These are phyloP conservation scores for Tipula unca DNA, from an alignment of 2,888 invertebrate species.

Conservation along the genomic window DNA sequence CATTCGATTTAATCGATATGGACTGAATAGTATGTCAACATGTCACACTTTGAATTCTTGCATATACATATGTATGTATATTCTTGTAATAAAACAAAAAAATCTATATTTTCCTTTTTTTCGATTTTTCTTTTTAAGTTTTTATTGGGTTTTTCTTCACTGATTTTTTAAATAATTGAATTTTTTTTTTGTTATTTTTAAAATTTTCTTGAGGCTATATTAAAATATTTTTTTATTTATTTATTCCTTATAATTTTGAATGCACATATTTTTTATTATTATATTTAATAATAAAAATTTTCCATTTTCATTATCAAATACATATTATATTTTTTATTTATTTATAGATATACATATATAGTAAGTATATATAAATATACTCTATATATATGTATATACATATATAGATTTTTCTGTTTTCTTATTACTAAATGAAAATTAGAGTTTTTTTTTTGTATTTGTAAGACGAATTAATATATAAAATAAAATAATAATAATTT, in stretches of 20 bases:
- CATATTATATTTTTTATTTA: too few relatives aligned
- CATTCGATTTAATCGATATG: too few relatives aligned
- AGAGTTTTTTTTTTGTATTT: background rate
- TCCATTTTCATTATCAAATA: background rate
- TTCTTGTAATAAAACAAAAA: background rate
- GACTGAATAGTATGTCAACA: too few relatives aligned
- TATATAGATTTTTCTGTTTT: background rate
- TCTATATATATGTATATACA: background rate
- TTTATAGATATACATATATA: background rate
- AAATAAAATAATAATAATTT: background rate
- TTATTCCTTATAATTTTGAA: slow-evolving; percentile 1
- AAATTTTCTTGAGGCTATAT: slow-evolving; percentile 14
- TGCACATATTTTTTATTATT: background rate
- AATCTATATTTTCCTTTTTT: background rate
- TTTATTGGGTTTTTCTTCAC: background rate
- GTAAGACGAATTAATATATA: background rate
- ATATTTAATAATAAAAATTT: background rate
- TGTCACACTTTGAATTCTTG: too few relatives aligned
- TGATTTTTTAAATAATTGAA: slow-evolving; percentile 8
- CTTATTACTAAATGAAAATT: background rate
- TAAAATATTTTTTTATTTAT: slow-evolving; percentile 9
- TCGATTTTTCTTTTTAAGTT: background rate
- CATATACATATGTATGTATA: too few relatives aligned
- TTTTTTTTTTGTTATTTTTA: background rate
- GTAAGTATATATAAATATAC: background rate